These are phyloP conservation scores for Drosophila mettleri DNA, from an alignment of 2,888 invertebrate species.

Conservation along the genomic window DNA sequence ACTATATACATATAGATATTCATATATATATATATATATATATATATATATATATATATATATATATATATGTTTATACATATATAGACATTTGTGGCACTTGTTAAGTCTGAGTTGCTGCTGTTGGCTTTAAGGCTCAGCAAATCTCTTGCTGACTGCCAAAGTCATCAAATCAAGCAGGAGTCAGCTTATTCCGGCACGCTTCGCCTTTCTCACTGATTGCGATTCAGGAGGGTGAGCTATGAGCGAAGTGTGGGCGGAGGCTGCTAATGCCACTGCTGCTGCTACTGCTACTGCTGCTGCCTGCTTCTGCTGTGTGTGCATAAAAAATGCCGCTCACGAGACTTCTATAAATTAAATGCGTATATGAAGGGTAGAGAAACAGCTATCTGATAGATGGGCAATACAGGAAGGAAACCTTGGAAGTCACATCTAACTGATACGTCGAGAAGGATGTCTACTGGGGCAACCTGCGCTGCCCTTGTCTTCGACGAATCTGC, in stretches of 20 bases:
- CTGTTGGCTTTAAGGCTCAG: constrained; percentile 21
- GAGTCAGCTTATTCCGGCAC: constrained; percentile 52
- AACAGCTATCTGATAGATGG: constrained; percentile 33
- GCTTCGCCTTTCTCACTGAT: constrained; percentile 42
- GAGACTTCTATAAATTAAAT: constrained; percentile 77
- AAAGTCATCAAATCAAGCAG: constrained; percentile 66
- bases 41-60: neutral
- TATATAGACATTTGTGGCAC: neutral
- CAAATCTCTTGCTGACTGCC: constrained; percentile 45
- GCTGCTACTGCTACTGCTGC: no score
- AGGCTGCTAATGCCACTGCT: no score
- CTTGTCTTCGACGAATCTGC: neutral
- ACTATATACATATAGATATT: neutral
- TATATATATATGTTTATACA: neutral
- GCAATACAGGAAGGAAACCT: constrained; percentile 41
- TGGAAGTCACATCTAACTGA: constrained; percentile 16
- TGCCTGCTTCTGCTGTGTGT: constrained; percentile 3
- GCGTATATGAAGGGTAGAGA: constrained; percentile 30
- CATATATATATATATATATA: neutral
- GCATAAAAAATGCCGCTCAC: constrained; percentile 73
- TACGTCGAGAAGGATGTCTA: neutral
- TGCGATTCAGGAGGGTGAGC: constrained; percentile 31
- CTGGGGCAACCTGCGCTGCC: neutral
- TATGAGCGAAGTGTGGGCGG: neutral
- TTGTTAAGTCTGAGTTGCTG: neutral